These are phyloP conservation scores for Ceratina australensis DNA, from an alignment of 1,140 invertebrate genomes.

Conservation along the genomic window DNA sequence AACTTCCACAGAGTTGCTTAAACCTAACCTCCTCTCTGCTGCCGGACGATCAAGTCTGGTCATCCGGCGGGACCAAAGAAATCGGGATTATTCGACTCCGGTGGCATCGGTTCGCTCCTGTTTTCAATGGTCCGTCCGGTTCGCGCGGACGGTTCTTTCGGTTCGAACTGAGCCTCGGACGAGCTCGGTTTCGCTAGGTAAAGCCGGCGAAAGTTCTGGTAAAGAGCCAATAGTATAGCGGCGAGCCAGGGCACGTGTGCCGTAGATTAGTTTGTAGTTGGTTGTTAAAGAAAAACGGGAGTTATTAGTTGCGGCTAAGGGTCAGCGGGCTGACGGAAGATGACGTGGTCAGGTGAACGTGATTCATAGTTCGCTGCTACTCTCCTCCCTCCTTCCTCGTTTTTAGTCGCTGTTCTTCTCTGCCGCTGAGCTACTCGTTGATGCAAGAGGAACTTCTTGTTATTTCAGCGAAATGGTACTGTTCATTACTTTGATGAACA, in stretches of 20 bases:
- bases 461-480: too few relatives aligned
- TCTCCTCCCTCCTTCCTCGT: neutral
- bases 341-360: slow-evolving; percentile 56
- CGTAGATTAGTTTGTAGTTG: slow-evolving; percentile 71
- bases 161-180: neutral
- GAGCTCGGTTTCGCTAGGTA: neutral
- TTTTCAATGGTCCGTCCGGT: neutral
- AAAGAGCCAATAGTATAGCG: slow-evolving; percentile 62
- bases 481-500: too few relatives aligned
- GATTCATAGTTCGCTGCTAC: neutral
- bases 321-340: slow-evolving; percentile 57
- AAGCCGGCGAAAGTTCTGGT: neutral
- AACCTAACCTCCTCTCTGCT: slow-evolving; percentile 74
- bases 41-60: slow-evolving; percentile 69
- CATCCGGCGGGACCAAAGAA: slow-evolving; percentile 44
- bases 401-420: neutral
- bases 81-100: slow-evolving; percentile 36
- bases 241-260: slow-evolving; percentile 49
- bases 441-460: neutral
- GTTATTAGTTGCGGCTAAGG: slow-evolving; percentile 68
- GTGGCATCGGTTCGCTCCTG: neutral
- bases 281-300: slow-evolving; percentile 69
- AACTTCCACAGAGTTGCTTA: slow-evolving; percentile 80
- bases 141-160: too few relatives aligned
- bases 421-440: neutral